These are phyloP conservation scores for Apogon hyalosoma DNA, from an alignment of 2,797 vertebrate species.

Conservation along the genomic window DNA sequence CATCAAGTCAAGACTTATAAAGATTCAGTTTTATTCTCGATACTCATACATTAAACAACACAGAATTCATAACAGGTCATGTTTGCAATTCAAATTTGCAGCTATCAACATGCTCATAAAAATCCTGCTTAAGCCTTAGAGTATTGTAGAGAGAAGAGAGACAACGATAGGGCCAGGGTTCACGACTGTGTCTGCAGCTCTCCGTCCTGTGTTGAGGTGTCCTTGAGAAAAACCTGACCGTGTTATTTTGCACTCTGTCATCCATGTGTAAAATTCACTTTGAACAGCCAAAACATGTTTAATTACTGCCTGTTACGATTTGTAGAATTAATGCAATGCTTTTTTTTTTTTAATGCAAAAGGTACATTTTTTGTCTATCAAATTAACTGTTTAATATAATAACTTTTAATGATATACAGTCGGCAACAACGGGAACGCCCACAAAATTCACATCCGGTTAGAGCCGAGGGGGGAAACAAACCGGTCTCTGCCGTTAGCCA, in stretches of 20 bases:
- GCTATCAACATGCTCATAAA: neutral
- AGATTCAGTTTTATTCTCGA: constrained; percentile 21
- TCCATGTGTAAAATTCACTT: neutral
- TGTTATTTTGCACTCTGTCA: neutral
- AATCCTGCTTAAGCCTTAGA: neutral
- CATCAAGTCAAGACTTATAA: constrained; percentile 13
- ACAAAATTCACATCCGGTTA: no score
- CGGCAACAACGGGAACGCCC: no score
- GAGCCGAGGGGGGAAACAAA: no score
- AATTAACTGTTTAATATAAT: no score
- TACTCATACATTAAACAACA: constrained; percentile 25
- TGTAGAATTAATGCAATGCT: neutral
- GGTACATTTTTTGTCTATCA: no score
- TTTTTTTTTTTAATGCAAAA: no score
- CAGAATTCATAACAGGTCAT: constrained; percentile 6
- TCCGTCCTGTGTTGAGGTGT: neutral
- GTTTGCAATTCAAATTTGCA: constrained; percentile 31
- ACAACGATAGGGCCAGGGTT: neutral
- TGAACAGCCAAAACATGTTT: neutral
- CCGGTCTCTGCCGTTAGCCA: no score
- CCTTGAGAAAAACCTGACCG: constrained; percentile 7
- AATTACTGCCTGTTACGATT: neutral
- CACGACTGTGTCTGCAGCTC: neutral
- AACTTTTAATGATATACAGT: no score
- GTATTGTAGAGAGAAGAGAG: neutral